phyloP scores from a whole-genome alignment of 2,888 invertebrate species.

The Rhingia rostrata region DNA sequence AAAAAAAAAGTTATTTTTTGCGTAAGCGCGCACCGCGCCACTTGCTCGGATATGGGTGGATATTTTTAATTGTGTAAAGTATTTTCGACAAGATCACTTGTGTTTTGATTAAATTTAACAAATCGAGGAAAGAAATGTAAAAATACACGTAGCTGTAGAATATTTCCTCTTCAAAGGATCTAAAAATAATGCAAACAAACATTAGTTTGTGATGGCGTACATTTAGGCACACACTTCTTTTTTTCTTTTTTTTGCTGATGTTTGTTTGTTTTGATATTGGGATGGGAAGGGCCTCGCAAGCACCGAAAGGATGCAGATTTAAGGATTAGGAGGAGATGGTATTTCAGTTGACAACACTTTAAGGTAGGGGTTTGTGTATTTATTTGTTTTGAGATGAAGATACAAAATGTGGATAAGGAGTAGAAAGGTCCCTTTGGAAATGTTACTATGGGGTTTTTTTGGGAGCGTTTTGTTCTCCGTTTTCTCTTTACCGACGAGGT shows the following conservation, averaged over 20 bases:
- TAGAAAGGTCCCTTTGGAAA: too few species aligned
- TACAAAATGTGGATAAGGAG: too few species aligned
- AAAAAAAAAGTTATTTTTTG: conserved; percentile 73
- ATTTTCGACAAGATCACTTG: conserved; percentile 65
- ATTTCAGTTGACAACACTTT: too few species aligned
- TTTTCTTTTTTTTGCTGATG: neutral
- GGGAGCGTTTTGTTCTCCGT: too few species aligned
- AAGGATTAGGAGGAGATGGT: neutral
- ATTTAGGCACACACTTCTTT: conserved; percentile 16
- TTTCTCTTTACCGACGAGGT: too few species aligned
- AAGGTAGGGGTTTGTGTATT: too few species aligned
- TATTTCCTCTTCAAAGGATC: conserved; percentile 46
- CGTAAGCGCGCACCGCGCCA: conserved; percentile 55
- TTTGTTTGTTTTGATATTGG: neutral
- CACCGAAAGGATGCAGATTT: neutral
- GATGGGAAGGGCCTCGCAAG: neutral
- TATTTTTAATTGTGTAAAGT: conserved; percentile 74
- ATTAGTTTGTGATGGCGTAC: neutral
- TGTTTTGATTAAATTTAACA: conserved; percentile 64
- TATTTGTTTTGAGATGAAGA: too few species aligned
- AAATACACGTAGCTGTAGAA: conserved; percentile 22
- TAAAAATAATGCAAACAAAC: conserved; percentile 51
- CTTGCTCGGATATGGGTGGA: conserved; percentile 46
- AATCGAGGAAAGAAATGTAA: conserved; percentile 17
- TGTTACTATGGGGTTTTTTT: too few species aligned